Percentiles rank a stretch among this genome's conserved stretches.
These are phyloP conservation scores for Xiphias gladius DNA, from an alignment of 2,113 vertebrate genomes.

Conservation along the genomic window DNA sequence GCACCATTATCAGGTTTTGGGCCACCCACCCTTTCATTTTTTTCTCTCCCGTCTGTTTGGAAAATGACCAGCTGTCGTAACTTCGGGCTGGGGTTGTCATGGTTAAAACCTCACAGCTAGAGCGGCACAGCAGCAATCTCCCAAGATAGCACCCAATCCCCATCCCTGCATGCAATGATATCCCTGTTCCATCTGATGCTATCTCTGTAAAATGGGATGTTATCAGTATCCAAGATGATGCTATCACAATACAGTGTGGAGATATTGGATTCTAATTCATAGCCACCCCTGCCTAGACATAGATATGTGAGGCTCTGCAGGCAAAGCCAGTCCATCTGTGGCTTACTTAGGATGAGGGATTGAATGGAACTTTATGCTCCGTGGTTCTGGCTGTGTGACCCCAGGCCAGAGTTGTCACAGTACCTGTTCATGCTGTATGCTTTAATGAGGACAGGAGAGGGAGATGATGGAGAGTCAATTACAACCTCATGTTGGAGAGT, in stretches of 20 bases:
- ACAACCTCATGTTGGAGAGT: slow-evolving; percentile 71
- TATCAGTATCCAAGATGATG: slow-evolving; percentile 73
- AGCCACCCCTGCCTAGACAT: slow-evolving; percentile 36
- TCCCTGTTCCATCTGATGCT: slow-evolving; percentile 71
- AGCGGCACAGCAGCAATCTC: slow-evolving; percentile 46
- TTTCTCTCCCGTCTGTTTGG: slow-evolving; percentile 31
- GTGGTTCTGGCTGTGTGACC: slow-evolving; percentile 50
- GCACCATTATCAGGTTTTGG: slow-evolving; percentile 49
- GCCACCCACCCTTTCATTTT: slow-evolving; percentile 49
- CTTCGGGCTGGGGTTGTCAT: slow-evolving; percentile 33
- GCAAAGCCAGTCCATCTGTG: slow-evolving; percentile 70
- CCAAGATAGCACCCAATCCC: slow-evolving; percentile 57
- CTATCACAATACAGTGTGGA: slow-evolving; percentile 66
- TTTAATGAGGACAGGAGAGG: slow-evolving; percentile 76
- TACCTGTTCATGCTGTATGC: slow-evolving; percentile 72
- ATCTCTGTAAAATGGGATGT: slow-evolving; percentile 73
- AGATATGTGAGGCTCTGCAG: slow-evolving; percentile 62
- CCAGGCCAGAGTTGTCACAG: slow-evolving; percentile 63
- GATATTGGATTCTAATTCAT: slow-evolving; percentile 76
- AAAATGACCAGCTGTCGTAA: slow-evolving; percentile 55
- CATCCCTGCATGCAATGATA: slow-evolving; percentile 54
- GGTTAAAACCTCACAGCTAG: slow-evolving; percentile 47
- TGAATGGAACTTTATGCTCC: slow-evolving; percentile 53
- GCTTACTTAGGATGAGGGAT: slow-evolving; percentile 67
- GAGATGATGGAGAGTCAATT: slow-evolving; percentile 81